Base-by-base conservation (phyloP, 2,888 invertebrate species). In the Lasiommata megera region DNA sequence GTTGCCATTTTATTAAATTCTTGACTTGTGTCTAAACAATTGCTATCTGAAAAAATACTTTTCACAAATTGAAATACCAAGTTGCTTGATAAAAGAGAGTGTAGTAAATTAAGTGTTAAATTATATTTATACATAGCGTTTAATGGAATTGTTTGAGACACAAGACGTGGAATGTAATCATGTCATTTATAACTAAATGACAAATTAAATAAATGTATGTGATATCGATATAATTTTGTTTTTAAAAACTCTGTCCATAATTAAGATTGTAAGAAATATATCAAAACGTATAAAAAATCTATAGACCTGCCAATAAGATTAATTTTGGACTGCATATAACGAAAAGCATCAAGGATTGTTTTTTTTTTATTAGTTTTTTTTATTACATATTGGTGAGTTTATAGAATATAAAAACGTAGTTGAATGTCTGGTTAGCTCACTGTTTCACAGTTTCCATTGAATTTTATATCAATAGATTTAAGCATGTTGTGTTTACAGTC, bases 231-330 rank as follows among this genome's bases (percentile, higher is more conserved):
- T 56, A 59, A 62, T 65, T 70, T 70, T 62, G 58, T 69, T 70
- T 63, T 61, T 62, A 64, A 65, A 56, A 63, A 67, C 60, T 67
- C 67, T 69, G 68, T 70, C 67, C 68, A 70, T 65, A 64, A 61
- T 62, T 64, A 54, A n/a, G n/a, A n/a, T 61, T 67, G 61, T 68
- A 64, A 66, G 63, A 55, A 56, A 62, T 61, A 65, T 65, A 66
- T 65, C 58, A 66, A 48, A 63, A 64, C 48, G 50, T 59, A 56
- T 60, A 60, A 61, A 56, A 54, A 62, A 51, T 62, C 54, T 60
- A 58, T 63, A 48, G 38, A 64, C 54, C 38, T 54, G 50, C 56
- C 63, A 61, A 61, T 56, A 37, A n/a, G 14, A 59, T 51, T 38
- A 51, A 38, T 28, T 28, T 44, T 1, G 28, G 7, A 44, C 44